These are phyloP conservation scores for Takifugu ocellatus DNA, from an alignment of 2,797 vertebrate species.

Conservation along the genomic window DNA sequence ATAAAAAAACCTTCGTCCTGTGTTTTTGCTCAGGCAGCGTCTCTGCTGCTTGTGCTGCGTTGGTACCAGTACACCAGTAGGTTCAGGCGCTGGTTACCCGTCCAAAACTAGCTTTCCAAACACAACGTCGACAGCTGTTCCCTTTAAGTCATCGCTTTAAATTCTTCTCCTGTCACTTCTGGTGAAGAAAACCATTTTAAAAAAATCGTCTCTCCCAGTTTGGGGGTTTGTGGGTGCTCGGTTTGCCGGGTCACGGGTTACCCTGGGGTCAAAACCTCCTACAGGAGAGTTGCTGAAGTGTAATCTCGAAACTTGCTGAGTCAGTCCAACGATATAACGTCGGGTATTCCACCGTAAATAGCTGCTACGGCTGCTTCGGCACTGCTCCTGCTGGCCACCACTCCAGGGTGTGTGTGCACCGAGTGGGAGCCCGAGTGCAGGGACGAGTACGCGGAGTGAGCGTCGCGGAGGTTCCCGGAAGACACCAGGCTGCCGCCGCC, in stretches of 20 bases:
- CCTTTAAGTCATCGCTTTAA: constrained; percentile 16
- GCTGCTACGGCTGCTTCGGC: constrained; percentile 80
- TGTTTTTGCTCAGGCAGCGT: constrained; percentile 47
- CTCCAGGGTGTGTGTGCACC: constrained; percentile 59
- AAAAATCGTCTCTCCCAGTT: constrained; percentile 36
- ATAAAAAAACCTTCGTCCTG: constrained; percentile 71
- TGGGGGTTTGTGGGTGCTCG: constrained; percentile 10
- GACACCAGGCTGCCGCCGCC: constrained; percentile 91
- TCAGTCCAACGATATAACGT: constrained; percentile 98
- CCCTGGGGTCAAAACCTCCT: background rate
- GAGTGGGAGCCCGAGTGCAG: constrained; percentile 57
- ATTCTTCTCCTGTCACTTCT: constrained; percentile 31
- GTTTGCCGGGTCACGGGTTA: constrained; percentile 17
- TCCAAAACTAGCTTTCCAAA: constrained; percentile 31
- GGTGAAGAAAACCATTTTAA: constrained; percentile 10
- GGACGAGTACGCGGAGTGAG: constrained; percentile 75
- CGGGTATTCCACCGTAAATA: constrained; percentile 93
- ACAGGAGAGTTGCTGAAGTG: background rate
- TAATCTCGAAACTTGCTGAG: constrained; percentile 15
- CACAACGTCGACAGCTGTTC: constrained; percentile 23
- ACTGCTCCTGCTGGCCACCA: constrained; percentile 68
- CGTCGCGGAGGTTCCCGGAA: constrained; percentile 86
- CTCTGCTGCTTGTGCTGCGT: constrained; percentile 60
- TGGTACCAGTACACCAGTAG: constrained; percentile 60
- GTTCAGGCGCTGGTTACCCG: constrained; percentile 37